Evolutionary conservation across 2,113 vertebrate genomes (phyloP).

Genomic region (Lanius ludovicianus): DNA sequence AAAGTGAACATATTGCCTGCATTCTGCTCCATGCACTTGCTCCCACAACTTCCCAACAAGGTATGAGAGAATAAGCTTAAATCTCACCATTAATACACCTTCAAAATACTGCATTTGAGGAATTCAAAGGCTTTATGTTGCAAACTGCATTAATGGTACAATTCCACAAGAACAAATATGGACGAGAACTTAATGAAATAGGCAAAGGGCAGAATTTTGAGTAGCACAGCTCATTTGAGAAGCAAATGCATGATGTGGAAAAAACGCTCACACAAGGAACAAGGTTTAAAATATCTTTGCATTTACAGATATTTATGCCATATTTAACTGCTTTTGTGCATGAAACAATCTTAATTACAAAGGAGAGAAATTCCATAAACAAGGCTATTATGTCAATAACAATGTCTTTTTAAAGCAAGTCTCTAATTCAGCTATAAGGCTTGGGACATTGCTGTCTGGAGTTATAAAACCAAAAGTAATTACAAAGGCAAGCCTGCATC

Average conservation of each 20-base stretch:
- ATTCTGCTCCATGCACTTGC: neutral
- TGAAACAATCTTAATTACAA: conserved; percentile 37
- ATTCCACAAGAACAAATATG: neutral
- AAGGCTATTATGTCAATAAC: conserved; percentile 47
- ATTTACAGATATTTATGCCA: conserved; percentile 15
- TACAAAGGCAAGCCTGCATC: conserved; percentile 45
- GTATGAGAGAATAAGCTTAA: neutral
- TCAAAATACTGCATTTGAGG: neutral
- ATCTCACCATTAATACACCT: neutral
- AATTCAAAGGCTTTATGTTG: neutral
- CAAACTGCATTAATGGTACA: neutral
- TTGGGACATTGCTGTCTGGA: conserved; percentile 20
- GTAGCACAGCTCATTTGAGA: neutral
- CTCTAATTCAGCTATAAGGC: conserved; percentile 58
- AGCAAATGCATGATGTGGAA: neutral
- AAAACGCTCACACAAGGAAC: neutral
- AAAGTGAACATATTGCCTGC: conserved; percentile 12
- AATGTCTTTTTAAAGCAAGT: conserved; percentile 41
- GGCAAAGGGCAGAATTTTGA: neutral
- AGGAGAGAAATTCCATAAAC: conserved; percentile 24
- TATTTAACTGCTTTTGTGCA: conserved; percentile 44
- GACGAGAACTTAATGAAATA: neutral
- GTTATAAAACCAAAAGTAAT: conserved; percentile 49
- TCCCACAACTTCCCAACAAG: neutral
- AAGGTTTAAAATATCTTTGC: neutral